Percentiles rank a stretch among this genome's conserved stretches.
phyloP scores from a whole-genome alignment of 2,113 vertebrate genomes.

The Ciconia maguari region DNA sequence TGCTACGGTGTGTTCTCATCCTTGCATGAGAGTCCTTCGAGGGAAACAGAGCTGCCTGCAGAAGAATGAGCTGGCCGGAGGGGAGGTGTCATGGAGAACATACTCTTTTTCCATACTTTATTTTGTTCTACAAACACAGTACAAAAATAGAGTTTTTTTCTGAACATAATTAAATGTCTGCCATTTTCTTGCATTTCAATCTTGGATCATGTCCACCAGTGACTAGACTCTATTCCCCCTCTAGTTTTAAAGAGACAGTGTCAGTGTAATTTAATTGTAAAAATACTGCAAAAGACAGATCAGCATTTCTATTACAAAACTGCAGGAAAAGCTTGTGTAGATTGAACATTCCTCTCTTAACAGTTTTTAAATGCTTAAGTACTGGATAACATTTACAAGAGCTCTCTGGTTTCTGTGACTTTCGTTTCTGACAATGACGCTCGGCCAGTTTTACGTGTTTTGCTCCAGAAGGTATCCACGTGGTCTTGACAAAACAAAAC shows the following conservation, averaged over 20 bases:
- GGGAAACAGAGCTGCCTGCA: neutral
- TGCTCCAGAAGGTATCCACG: neutral
- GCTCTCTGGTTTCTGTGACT: neutral
- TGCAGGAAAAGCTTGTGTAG: neutral
- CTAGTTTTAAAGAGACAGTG: neutral
- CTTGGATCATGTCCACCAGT: neutral
- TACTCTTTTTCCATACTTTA: neutral
- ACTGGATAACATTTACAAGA: neutral
- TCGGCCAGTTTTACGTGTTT: neutral
- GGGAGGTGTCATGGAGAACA: neutral
- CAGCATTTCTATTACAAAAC: neutral
- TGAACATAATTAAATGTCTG: constrained; percentile 3
- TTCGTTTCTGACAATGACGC: neutral
- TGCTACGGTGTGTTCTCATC: neutral
- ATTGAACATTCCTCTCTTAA: neutral
- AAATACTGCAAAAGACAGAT: neutral
- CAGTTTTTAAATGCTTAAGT: neutral
- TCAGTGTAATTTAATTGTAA: neutral
- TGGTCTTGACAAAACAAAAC: neutral
- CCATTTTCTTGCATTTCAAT: neutral
- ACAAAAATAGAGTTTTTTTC: constrained; percentile 60
- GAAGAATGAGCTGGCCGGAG: neutral
- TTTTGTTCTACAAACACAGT: constrained; percentile 34
- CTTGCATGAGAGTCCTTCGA: neutral
- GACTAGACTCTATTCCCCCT: neutral